A percentile compares a stretch with the other conserved stretches of the same genome.
Conservation (phyloP, 2,113 vertebrate genomes). For the Echinops telfairi region DNA sequence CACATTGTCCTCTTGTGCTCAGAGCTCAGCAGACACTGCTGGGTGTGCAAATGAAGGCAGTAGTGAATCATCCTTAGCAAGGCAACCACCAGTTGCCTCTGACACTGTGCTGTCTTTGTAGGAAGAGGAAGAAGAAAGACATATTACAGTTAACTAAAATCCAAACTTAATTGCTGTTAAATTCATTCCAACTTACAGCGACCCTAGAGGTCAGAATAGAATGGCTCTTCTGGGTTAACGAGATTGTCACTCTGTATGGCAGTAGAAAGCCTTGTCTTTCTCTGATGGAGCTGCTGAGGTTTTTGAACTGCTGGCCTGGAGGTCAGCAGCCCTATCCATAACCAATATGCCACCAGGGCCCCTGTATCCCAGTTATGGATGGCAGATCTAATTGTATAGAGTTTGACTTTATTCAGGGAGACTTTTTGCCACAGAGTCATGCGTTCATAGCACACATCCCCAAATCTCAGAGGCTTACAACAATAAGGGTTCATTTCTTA, state of each 20-base stretch:
- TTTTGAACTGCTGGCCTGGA: too few relatives aligned
- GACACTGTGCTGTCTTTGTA: background rate
- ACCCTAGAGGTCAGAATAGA: too few relatives aligned
- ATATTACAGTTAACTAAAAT: too few relatives aligned
- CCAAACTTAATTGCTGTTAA: too few relatives aligned
- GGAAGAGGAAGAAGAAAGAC: too few relatives aligned
- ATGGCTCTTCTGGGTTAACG: too few relatives aligned
- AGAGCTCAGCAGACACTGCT: background rate
- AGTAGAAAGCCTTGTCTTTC: too few relatives aligned
- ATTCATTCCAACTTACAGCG: too few relatives aligned
- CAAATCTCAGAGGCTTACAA: background rate
- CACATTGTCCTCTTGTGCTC: background rate
- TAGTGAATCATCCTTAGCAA: background rate
- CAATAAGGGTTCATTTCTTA: background rate
- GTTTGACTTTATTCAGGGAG: conserved; percentile 4
- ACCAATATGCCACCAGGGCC: too few relatives aligned
- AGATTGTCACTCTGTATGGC: too few relatives aligned
- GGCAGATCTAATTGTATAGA: background rate
- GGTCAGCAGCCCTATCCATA: too few relatives aligned
- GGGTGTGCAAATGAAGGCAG: background rate
- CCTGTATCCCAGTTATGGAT: background rate
- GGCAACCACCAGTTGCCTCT: background rate
- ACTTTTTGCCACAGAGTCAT: background rate
- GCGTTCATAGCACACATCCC: background rate
- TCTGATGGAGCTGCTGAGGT: too few relatives aligned